A percentile compares a stretch with the other conserved stretches of the same genome.
phyloP scores from a whole-genome alignment of 1,140 invertebrate genomes.

The Melitaea cinxia region DNA sequence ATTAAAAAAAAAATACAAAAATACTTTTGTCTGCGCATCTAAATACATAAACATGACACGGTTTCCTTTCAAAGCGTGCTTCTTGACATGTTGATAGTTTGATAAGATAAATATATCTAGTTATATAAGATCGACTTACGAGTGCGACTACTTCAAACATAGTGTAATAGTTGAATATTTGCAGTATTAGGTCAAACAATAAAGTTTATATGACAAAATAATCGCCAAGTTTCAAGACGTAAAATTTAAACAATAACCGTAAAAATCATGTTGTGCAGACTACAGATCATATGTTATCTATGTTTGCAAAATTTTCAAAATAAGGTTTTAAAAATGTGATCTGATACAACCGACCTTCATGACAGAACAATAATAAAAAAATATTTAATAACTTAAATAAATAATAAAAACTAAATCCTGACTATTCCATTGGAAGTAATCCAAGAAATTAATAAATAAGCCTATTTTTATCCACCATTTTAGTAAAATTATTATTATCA shows the following conservation, averaged over 20 bases:
- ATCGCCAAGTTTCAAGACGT: too few relatives aligned
- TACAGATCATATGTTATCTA: too few relatives aligned
- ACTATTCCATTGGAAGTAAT: neutral
- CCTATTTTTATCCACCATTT: too few relatives aligned
- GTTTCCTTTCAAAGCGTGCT: neutral
- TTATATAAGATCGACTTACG: neutral
- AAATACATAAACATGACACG: constrained; percentile 8
- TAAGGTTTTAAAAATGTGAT: constrained; percentile 9
- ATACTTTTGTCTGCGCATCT: neutral
- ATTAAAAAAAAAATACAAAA: neutral
- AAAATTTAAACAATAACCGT: too few relatives aligned
- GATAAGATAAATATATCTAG: too few relatives aligned
- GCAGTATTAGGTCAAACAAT: neutral
- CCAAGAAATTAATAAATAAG: neutral
- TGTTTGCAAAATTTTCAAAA: too few relatives aligned
- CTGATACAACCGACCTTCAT: constrained; percentile 14
- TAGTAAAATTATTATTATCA: too few relatives aligned
- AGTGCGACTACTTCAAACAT: neutral
- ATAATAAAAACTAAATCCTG: neutral
- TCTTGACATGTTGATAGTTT: constrained; percentile 15
- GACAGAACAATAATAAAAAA: constrained; percentile 12
- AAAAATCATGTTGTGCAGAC: too few relatives aligned
- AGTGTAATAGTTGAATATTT: neutral
- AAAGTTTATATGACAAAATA: too few relatives aligned
- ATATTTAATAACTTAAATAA: neutral